Evolutionary conservation across 2,888 invertebrate genomes (phyloP), one percentile per base, ranked within the genome.

Genomic region (Clivina fossor): DNA sequence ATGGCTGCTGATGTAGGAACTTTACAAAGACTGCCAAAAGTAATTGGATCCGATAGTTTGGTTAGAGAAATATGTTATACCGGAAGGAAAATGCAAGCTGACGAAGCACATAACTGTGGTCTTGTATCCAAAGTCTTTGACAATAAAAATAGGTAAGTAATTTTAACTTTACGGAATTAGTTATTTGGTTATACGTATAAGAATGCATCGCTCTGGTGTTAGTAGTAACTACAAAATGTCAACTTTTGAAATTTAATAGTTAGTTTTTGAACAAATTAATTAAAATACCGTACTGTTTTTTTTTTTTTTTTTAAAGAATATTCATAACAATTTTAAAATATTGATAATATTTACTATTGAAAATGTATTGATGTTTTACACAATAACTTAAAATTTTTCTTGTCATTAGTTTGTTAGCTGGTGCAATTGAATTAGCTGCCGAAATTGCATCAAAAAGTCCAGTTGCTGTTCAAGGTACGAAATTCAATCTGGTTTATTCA

Each of bases 1-100:
- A 77, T 99, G 73, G 94, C 97, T 2, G 94, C 98, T 2, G 99
- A 99, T 76, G 90, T 98, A 0, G 99, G 99, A 0, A 86, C 90
- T 0, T 74, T 99, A 30, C 98, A 98, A 71, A 81, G 97, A 59
- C 74, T 99, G 11, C 97, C 97, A 1, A 95, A 92, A 77, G 80
- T 91, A 2, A 80, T 97, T 22, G 93, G 94, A 13, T 95, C 86
- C 65, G 85, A 90, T 28, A 94, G 96, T 61, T 77, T 92, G 58
- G 89, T 84, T 0, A 78, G 95, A 15, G 99, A 99, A 69, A 75
- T 98, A 0, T 89, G 90, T 58, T 91, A 81, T 64, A 95, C 97
- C 0, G 93, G 86, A 0, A 78, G 97, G 30, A 88, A 87, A 69
- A 80, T 98, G 63, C 74, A 77, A 40, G 81, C 95, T 0, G 77